Conservation (phyloP, 2,888 invertebrate species). For the Eristalis tenax region DNA sequence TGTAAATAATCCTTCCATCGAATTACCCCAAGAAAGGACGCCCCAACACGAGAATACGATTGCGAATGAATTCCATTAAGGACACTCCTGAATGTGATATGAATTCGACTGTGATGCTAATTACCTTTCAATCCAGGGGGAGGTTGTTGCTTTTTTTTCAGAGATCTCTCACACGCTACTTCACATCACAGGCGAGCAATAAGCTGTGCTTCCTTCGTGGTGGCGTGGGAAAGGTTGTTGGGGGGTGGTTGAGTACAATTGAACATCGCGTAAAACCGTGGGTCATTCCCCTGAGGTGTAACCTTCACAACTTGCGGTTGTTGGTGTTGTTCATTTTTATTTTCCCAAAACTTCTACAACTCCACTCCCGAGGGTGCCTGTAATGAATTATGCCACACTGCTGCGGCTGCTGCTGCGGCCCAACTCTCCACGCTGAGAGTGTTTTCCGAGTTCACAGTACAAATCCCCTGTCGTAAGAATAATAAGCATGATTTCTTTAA, state of each 20-base stretch:
- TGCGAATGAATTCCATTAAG: conserved; percentile 12
- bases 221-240: background rate
- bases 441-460: background rate
- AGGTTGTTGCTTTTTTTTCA: background rate
- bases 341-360: conserved; percentile 30
- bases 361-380: conserved; percentile 35
- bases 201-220: background rate
- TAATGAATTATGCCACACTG: conserved; percentile 53
- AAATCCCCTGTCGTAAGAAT: conserved; percentile 57
- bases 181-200: background rate
- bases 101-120: conserved; percentile 36
- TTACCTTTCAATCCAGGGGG: conserved; percentile 6
- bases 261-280: conserved; percentile 25
- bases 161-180: background rate
- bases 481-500: conserved; percentile 35
- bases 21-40: background rate
- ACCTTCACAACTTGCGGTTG: conserved; percentile 50
- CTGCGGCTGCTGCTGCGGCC: background rate
- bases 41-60: background rate
- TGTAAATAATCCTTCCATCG: background rate
- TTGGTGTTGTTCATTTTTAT: conserved; percentile 42
- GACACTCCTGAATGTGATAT: conserved; percentile 21
- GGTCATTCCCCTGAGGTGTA: conserved; percentile 36
- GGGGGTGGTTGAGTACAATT: background rate
- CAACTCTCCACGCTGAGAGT: background rate